These are phyloP conservation scores for Micrasema minimum DNA, from an alignment of 1,140 invertebrate species.

Conservation along the genomic window DNA sequence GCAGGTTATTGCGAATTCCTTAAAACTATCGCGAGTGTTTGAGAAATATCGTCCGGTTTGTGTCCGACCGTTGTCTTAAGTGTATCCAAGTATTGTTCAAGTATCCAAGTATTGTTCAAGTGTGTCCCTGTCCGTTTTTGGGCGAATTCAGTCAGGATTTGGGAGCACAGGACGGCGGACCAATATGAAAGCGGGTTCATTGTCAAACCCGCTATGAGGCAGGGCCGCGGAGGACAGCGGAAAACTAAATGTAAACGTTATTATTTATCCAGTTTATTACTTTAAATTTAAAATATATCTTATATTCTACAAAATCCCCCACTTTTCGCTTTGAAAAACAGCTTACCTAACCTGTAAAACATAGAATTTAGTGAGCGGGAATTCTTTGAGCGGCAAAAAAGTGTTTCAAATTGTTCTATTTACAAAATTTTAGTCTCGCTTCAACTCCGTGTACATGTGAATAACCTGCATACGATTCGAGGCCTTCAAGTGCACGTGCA, in stretches of 20 bases:
- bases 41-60: not conserved
- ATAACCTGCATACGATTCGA: no score
- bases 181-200: constrained; percentile 10
- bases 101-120: not conserved
- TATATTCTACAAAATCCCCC: not conserved
- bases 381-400: no score
- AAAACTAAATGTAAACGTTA: constrained; percentile 50
- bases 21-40: no score
- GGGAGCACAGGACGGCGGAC: not conserved
- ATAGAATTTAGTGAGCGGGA: no score
- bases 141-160: not conserved
- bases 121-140: not conserved
- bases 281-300: not conserved
- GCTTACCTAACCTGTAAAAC: no score
- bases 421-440: no score
- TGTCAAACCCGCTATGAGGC: constrained; percentile 36
- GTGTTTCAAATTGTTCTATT: no score
- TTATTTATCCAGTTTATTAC: not conserved
- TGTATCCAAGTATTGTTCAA: not conserved
- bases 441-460: no score
- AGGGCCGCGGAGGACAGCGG: constrained; percentile 48
- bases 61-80: not conserved
- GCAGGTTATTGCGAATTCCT: no score
- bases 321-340: no score
- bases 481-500: no score